Evolutionary conservation across 2,888 invertebrate species (phyloP), one percentile per base, ranked within the genome.

Genomic region (Norana najaformis): DNA sequence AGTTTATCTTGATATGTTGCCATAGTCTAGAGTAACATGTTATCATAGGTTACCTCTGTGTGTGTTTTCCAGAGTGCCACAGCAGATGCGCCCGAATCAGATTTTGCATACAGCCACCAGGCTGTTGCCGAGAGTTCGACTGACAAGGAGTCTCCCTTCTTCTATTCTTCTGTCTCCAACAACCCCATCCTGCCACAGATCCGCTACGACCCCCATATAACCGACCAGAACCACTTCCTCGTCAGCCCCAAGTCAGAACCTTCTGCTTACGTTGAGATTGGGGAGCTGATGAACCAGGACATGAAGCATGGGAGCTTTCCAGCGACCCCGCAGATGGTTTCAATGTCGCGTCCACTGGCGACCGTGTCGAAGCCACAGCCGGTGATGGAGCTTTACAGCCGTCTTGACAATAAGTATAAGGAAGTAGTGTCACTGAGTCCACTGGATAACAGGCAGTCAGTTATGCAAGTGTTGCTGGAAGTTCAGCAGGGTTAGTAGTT

Each of bases 141-240:
- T 20, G 85, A 85, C 85, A 85, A 85, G 85, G 85, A 85, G 35
- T 35, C 85, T 34, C 14, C 11, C 23, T 85, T 85, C 37, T 69
- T 69, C 69, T 85, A 85, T 14, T 85, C 85, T 6, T 85, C 85
- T 23, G 85, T 85, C 23, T 85, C 85, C 35, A 35, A 37, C 85
- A 85, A 85, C 23, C 85, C 85, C 85, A 85, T 85, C 23, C 85
- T 85, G 0, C 85, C 85, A 0, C 85, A 85, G 85, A 85, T 85
- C 23, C 85, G 35, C 20, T 85, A 14, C 16, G 85, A 85, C 16
- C 1, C 35, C 3, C 85, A 85, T 34, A 35, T 35, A 23, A 16
- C 35, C 85, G 85, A 85, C 85, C 85, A 37, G 13, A 36, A 36
- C 85, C 35, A 35, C 4, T 85, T 85, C 37, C 35, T 85, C 36